Conservation (phyloP, 2,113 vertebrate species). For the Nycticorax nycticorax region DNA sequence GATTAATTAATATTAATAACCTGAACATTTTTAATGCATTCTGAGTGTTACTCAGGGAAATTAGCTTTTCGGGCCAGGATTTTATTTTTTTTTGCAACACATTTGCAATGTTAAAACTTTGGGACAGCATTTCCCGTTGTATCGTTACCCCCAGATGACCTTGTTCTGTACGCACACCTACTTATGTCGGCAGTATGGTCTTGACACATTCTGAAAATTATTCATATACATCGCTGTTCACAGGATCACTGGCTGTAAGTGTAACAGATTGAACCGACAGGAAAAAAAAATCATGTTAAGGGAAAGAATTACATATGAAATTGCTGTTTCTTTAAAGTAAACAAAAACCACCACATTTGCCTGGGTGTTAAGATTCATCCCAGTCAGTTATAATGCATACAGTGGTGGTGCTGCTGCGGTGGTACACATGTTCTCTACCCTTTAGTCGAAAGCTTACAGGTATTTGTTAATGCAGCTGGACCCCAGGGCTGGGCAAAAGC, state of each 20-base stretch:
- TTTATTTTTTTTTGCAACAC: background rate
- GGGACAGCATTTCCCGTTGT: background rate
- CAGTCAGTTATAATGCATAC: background rate
- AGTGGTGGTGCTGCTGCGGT: background rate
- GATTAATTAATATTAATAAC: constrained; percentile 62
- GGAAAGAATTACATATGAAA: background rate
- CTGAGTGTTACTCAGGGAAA: constrained; percentile 4
- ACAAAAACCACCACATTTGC: background rate
- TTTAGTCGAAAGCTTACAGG: background rate
- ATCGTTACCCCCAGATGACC: background rate
- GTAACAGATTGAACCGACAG: background rate
- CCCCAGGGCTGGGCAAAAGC: background rate
- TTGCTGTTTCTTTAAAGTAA: background rate
- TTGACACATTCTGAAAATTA: background rate
- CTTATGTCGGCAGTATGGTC: background rate
- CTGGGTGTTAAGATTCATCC: background rate
- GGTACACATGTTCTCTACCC: background rate
- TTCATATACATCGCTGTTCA: accelerated
- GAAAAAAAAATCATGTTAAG: background rate
- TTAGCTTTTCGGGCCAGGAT: background rate
- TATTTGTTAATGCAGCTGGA: background rate
- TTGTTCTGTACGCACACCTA: background rate
- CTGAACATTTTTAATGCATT: background rate
- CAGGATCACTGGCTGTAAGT: background rate
- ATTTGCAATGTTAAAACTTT: background rate